A percentile compares a stretch with the other conserved stretches of the same genome.
phyloP scores from a whole-genome alignment of 2,113 vertebrate genomes.

The Myotis brandtii region DNA sequence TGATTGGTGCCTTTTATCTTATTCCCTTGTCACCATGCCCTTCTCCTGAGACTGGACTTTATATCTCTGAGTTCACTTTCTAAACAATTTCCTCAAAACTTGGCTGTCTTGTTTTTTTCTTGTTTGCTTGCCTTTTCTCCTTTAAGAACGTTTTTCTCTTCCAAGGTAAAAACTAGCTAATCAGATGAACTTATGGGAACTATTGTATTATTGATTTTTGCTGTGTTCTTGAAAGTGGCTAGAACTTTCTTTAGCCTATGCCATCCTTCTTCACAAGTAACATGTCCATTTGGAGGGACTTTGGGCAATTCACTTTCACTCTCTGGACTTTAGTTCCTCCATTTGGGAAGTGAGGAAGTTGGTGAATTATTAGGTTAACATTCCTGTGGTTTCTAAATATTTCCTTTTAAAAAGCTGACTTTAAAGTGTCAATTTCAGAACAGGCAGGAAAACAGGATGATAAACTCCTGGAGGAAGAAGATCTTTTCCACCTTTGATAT shows the following conservation, averaged over 20 bases:
- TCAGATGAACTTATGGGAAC: neutral
- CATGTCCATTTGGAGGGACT: neutral
- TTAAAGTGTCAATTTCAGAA: neutral
- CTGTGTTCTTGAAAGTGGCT: neutral
- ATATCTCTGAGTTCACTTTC: neutral
- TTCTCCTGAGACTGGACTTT: neutral
- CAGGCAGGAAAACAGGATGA: neutral
- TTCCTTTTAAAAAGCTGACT: neutral
- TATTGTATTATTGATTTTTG: conserved; percentile 1
- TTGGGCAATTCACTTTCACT: neutral
- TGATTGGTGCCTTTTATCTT: neutral
- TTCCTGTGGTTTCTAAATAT: neutral
- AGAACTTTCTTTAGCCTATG: neutral
- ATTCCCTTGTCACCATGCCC: neutral
- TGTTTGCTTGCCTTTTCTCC: neutral
- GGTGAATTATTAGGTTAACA: neutral
- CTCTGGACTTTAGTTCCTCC: neutral
- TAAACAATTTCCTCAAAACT: neutral
- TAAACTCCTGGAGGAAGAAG: neutral
- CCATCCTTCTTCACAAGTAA: neutral
- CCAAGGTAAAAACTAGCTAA: neutral
- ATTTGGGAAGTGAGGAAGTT: neutral
- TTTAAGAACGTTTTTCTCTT: neutral
- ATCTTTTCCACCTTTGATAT: neutral
- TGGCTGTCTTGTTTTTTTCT: neutral